A percentile compares a stretch with the other conserved stretches of the same genome.
Evolutionary conservation across 1,140 invertebrate genomes (phyloP).

Genomic region (Achatina immaculata): DNA sequence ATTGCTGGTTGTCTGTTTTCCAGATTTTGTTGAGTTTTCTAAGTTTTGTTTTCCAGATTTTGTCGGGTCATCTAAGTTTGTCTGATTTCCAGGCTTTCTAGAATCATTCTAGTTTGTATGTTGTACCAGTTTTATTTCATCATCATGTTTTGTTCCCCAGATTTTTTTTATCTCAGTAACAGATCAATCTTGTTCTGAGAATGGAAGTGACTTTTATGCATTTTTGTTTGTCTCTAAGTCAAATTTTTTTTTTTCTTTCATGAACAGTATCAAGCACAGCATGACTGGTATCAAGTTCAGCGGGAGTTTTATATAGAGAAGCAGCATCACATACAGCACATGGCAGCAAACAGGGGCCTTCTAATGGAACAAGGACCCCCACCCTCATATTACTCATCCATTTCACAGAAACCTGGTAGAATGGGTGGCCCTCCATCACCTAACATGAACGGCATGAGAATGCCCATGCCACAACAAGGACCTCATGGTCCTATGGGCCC

Average conservation of each 20-base stretch:
- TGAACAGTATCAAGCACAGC: conserved; percentile 64
- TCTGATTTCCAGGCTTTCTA: too few species aligned
- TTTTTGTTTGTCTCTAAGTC: too few species aligned
- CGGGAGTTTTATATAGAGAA: conserved; percentile 70
- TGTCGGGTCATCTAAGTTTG: too few species aligned
- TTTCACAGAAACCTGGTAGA: conserved; percentile 59
- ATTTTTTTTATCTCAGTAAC: too few species aligned
- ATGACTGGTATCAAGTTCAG: conserved; percentile 88
- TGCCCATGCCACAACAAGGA: conserved; percentile 35
- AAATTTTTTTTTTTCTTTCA: neutral
- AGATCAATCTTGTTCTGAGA: too few species aligned
- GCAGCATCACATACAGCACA: conserved; percentile 62
- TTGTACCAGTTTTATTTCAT: too few species aligned
- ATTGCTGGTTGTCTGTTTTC: too few species aligned
- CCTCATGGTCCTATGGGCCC: conserved; percentile 32
- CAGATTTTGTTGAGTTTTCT: too few species aligned
- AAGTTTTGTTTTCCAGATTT: too few species aligned
- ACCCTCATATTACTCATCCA: conserved; percentile 66
- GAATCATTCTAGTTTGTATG: too few species aligned
- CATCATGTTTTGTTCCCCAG: too few species aligned
- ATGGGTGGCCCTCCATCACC: conserved; percentile 38
- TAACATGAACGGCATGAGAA: conserved; percentile 38
- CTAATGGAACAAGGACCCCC: conserved; percentile 51
- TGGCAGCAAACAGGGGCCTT: conserved; percentile 40
- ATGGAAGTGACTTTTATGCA: too few species aligned